Evolutionary conservation across 1,140 invertebrate genomes (phyloP), one percentile per base, ranked within the genome.

Genomic region (Diabrotica virgifera): DNA sequence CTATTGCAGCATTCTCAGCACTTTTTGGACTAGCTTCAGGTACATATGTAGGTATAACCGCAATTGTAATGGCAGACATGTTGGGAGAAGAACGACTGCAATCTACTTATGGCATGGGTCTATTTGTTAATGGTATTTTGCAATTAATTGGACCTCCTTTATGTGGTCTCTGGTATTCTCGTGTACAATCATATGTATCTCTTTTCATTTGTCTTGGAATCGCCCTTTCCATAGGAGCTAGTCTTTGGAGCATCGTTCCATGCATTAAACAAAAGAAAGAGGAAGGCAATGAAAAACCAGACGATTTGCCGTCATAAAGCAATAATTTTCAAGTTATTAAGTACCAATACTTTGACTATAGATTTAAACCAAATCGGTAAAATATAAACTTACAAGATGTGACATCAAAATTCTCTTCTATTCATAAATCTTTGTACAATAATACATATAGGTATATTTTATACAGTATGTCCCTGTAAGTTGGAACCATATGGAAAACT

Each of bases 31-130:
- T 94, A 5, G 86, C 90, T 7, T 92, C 91, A 0, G 91, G 92
- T n/a, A 85, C 89, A n/a, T 93, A 93, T 74, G 89, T 92, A 0
- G 92, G 92, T 11, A 87, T 93, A 1, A 93, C 90, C 1, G 91
- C 91, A 3, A 87, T 93, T 36, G 90, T 93, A 0, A 91, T 93
- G 89, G 90, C 90, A 0, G 91, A 93, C 76, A 88, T 92, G 86
- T 75, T 94, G 2, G 92, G 92, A 0, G 87, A 88, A 1, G 91
- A 94, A 69, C 82, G 89, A n/a, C 75, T 94, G 4, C 91, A 90
- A 59, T 92, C 90, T 0, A 91, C 91, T 0, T 94, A 93, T 71
- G 91, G 91, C 5, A 91, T 94, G 36, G 91, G 90, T 63, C 79
- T 94, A 5, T 93, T 93, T 71, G 85, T 93, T 6, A 93, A 93